Evolutionary conservation across 1,140 invertebrate genomes (phyloP), one percentile per base, ranked within the genome.

Genomic region (Heliconius eleuchia): DNA sequence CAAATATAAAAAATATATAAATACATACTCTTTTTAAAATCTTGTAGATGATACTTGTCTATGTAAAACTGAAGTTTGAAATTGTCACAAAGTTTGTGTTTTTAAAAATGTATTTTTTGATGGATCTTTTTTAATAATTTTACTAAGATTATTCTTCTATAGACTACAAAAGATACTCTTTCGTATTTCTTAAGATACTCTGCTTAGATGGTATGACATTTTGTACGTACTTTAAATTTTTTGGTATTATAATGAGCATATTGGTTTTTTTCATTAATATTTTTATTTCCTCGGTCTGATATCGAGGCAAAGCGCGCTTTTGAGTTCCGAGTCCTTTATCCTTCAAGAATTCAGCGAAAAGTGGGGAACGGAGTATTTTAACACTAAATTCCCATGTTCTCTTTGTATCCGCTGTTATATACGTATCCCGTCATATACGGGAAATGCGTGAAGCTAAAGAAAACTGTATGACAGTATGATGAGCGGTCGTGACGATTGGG

Each of bases 401-500:
- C 18, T 18, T 4, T 11, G 42, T 1, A 9, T 46, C 8, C 23
- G 23, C 23, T 23, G 23, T 23, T 23, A 23, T 23, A 23, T 23
- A 23, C 23, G 23, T 23, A 23, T 52, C 50, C 50, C 50, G 50
- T 18, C 19, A 52, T 52, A 52, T 52, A 1, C 50, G 50, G 13
- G 50, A 52, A 18, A 52, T 18, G 50, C 50, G 50, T 52, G 5
- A 52, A 52, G 50, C 16, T 52, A 52, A 52, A 18, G 50, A 52
- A 19, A 52, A 52, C 18, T 16, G 3, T 52, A 52, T 13, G 50
- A 19, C 5, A 52, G 50, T 72, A 74, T 72, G 72, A 91, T 90
- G 88, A 87, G 88, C 71, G 81, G 85, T 73, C 83, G 83, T 34
- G 84, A 87, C 73, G 75, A 80, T 70, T 86, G 82, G 86, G 82